Evolutionary conservation across 2,888 invertebrate species (phyloP).

Genomic region (Oxycera nigricornis): DNA sequence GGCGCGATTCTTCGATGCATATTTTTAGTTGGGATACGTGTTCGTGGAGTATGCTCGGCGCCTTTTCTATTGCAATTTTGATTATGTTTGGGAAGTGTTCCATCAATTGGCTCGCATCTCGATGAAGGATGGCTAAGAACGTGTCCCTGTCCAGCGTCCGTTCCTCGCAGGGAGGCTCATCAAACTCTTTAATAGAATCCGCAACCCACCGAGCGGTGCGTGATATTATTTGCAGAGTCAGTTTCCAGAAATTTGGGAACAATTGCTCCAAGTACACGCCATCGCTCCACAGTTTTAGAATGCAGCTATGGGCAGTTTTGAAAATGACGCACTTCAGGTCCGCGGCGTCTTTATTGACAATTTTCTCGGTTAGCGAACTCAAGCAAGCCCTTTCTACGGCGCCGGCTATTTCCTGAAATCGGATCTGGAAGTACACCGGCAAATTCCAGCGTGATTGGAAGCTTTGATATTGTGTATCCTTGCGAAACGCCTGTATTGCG

Average conservation of each 20-base stretch:
- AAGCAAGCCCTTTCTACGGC: constrained; percentile 57
- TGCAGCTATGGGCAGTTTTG: constrained; percentile 64
- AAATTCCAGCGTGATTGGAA: constrained; percentile 91
- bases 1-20: constrained; percentile 40
- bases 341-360: constrained; percentile 42
- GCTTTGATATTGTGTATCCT: constrained; percentile 75
- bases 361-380: constrained; percentile 53
- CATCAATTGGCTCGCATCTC: constrained; percentile 40
- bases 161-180: constrained; percentile 1
- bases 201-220: constrained; percentile 79
- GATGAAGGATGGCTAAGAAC: constrained; percentile 40
- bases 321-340: constrained; percentile 56
- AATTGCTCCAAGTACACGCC: constrained; percentile 81
- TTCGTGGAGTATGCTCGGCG: constrained; percentile 25
- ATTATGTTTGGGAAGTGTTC: constrained; percentile 38
- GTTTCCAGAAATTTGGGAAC: constrained; percentile 86
- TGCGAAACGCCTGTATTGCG: constrained; percentile 67
- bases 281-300: constrained; percentile 76
- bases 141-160: constrained; percentile 2
- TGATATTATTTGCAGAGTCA: constrained; percentile 82
- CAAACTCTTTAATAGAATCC: constrained; percentile 43
- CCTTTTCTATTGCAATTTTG: constrained; percentile 29
- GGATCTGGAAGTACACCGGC: constrained; percentile 91
- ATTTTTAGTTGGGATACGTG: constrained; percentile 32
- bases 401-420: constrained; percentile 92